These are phyloP conservation scores for Gonioctena quinquepunctata DNA, from an alignment of 1,140 invertebrate genomes.

Conservation along the genomic window DNA sequence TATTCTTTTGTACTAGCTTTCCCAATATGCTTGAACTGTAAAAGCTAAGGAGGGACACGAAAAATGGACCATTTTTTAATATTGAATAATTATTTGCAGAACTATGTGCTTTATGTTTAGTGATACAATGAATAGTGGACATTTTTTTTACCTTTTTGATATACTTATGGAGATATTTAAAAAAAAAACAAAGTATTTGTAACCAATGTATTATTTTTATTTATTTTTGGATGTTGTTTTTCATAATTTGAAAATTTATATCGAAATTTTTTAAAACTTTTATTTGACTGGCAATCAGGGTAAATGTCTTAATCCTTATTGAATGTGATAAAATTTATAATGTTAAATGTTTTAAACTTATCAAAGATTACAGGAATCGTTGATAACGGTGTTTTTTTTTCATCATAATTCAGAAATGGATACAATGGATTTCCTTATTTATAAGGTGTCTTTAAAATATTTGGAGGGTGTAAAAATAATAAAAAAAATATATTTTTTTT, in stretches of 20 bases:
- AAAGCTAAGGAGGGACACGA: slow-evolving; percentile 34
- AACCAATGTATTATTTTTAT: background rate
- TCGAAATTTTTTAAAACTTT: background rate
- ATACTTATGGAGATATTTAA: background rate
- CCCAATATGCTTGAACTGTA: slow-evolving; percentile 51
- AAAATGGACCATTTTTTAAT: slow-evolving; percentile 16
- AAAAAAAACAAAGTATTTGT: too few species aligned
- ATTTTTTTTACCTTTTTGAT: slow-evolving; percentile 7
- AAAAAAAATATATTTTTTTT: too few species aligned
- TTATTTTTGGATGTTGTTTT: background rate
- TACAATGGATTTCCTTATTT: too few species aligned
- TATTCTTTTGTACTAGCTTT: slow-evolving; percentile 41
- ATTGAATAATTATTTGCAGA: slow-evolving; percentile 20
- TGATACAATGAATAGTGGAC: background rate
- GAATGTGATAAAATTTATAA: background rate
- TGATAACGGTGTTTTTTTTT: background rate
- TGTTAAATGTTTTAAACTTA: background rate
- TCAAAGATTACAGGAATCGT: background rate
- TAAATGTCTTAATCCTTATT: background rate
- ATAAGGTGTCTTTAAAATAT: too few species aligned
- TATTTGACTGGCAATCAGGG: background rate
- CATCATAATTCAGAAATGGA: background rate
- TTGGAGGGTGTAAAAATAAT: too few species aligned
- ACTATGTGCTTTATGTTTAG: slow-evolving; percentile 24
- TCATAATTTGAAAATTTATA: background rate